Evolutionary conservation across 2,888 invertebrate species (phyloP).

Genomic region (Drosophila tripunctata): DNA sequence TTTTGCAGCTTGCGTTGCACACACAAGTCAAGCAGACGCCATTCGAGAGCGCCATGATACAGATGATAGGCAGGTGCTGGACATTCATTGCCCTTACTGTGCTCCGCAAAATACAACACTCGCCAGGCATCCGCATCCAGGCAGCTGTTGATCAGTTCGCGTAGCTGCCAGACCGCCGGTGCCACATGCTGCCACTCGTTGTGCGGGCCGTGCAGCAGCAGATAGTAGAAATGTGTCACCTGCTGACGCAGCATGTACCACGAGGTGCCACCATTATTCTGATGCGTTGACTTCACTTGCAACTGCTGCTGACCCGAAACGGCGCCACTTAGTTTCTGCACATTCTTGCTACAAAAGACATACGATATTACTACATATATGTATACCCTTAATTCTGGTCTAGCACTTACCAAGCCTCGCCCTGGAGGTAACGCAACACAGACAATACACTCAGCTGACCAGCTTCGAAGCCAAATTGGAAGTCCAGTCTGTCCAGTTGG

Average conservation of each 20-base stretch:
- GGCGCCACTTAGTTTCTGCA: conserved; percentile 77
- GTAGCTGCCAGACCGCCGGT: conserved; percentile 56
- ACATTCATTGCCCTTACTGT: conserved; percentile 81
- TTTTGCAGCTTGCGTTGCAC: conserved; percentile 49
- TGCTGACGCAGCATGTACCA: conserved; percentile 72
- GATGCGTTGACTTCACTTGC: conserved; percentile 30
- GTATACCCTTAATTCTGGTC: too few relatives aligned
- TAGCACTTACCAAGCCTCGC: conserved; percentile 75
- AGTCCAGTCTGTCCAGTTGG: conserved; percentile 47
- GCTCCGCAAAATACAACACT: conserved; percentile 77
- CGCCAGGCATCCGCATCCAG: conserved; percentile 71
- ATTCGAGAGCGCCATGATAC: conserved; percentile 83
- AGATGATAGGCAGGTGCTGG: conserved; percentile 82
- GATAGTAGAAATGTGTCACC: conserved; percentile 77
- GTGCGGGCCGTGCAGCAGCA: conserved; percentile 65
- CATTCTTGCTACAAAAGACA: conserved; percentile 81
- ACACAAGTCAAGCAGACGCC: conserved; percentile 82
- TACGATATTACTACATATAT: too few relatives aligned
- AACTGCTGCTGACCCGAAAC: conserved; percentile 55
- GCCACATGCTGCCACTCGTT: conserved; percentile 47
- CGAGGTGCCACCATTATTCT: conserved; percentile 7
- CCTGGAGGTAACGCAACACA: conserved; percentile 64
- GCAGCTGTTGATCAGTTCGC: conserved; percentile 70
- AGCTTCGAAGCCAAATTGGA: conserved; percentile 70
- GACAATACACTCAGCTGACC: conserved; percentile 56